A percentile compares a stretch with the other conserved stretches of the same genome.
These are phyloP conservation scores for Andrena bucephala DNA, from an alignment of 2,888 invertebrate genomes.

Conservation along the genomic window DNA sequence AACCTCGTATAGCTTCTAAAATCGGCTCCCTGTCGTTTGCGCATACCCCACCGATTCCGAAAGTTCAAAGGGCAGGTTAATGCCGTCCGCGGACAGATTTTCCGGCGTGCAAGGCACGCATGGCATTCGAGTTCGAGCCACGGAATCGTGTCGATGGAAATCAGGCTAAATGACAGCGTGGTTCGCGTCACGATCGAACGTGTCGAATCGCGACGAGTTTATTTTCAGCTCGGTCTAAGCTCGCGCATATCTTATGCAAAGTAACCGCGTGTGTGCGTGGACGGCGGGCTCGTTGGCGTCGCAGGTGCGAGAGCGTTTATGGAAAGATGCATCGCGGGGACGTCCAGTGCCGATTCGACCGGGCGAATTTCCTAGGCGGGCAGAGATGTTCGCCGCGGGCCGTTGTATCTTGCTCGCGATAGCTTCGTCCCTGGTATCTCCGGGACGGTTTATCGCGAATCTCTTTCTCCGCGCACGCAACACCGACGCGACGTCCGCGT, in stretches of 20 bases:
- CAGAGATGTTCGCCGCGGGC: constrained; percentile 3
- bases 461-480: constrained; percentile 14
- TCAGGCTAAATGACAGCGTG: constrained; percentile 68
- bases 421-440: too few species aligned
- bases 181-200: constrained; percentile 63
- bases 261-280: constrained; percentile 68
- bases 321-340: constrained; percentile 28
- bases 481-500: constrained; percentile 18
- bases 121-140: constrained; percentile 14
- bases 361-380: background rate
- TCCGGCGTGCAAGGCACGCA: background rate
- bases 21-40: too few species aligned
- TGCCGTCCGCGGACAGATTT: background rate
- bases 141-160: constrained; percentile 64
- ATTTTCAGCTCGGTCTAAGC: constrained; percentile 72
- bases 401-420: too few species aligned
- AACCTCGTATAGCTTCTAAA: too few species aligned
- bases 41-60: too few species aligned
- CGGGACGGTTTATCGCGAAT: constrained; percentile 9
- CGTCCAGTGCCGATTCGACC: background rate
- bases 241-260: constrained; percentile 75
- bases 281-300: constrained; percentile 64
- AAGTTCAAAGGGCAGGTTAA: background rate
- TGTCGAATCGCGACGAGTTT: constrained; percentile 72
- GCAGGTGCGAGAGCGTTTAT: constrained; percentile 64